phyloP scores from a whole-genome alignment of 2,888 invertebrate species.

The Neocrepidodera transversa region DNA sequence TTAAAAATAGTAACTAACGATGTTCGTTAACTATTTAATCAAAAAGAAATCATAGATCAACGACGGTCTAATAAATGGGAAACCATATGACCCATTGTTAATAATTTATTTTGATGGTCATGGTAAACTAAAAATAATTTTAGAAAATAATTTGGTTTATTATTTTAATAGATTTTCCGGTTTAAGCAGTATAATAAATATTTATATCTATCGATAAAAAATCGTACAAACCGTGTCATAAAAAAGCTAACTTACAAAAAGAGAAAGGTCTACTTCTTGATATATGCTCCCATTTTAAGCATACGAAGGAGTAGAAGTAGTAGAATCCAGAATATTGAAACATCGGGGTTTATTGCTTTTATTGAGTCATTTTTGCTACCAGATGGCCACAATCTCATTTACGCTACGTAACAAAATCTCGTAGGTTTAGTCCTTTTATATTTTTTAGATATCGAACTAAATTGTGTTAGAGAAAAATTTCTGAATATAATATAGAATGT shows the following conservation, averaged over 20 bases:
- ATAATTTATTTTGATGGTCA: too few relatives aligned
- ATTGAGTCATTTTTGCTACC: conserved; percentile 22
- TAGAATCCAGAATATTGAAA: conserved; percentile 12
- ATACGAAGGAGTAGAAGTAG: neutral
- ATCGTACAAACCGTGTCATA: neutral
- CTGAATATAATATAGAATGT: too few relatives aligned
- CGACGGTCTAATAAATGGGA: too few relatives aligned
- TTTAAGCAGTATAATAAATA: too few relatives aligned
- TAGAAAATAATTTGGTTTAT: too few relatives aligned
- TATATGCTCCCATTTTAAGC: neutral
- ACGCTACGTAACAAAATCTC: conserved; percentile 20
- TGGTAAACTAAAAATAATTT: too few relatives aligned
- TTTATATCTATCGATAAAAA: too few relatives aligned
- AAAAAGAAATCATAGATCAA: too few relatives aligned
- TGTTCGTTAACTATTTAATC: too few relatives aligned
- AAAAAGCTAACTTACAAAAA: neutral
- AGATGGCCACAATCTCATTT: conserved; percentile 25
- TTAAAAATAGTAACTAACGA: too few relatives aligned
- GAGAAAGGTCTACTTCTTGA: neutral
- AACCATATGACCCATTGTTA: too few relatives aligned
- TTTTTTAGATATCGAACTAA: conserved; percentile 6
- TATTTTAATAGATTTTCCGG: too few relatives aligned
- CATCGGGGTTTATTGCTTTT: conserved; percentile 16
- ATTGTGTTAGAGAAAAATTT: neutral
- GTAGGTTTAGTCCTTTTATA: conserved; percentile 4